Conservation (phyloP, 2,113 vertebrate species). For the Archocentrus centrarchus region DNA sequence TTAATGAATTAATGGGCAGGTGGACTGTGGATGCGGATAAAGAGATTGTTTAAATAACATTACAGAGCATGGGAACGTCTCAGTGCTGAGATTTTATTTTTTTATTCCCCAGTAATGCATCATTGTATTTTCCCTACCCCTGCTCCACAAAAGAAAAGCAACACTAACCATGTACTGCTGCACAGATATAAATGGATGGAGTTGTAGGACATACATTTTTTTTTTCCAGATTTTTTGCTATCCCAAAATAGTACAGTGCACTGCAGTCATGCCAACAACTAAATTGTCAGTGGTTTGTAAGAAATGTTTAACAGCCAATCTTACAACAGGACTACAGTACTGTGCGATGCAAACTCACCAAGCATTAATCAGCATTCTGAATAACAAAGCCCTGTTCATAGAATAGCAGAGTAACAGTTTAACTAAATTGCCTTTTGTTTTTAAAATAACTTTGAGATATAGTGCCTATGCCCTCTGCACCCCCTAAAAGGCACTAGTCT, state of each 20-base stretch:
- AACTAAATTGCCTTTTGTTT: background rate
- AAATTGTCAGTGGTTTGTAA: too few species aligned
- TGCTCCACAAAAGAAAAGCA: background rate
- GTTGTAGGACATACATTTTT: background rate
- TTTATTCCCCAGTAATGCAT: background rate
- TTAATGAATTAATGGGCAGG: conserved; percentile 55
- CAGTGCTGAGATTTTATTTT: background rate
- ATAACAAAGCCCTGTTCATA: background rate
- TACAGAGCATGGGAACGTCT: background rate
- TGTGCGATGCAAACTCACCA: too few species aligned
- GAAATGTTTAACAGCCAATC: too few species aligned
- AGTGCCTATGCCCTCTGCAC: background rate
- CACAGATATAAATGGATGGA: background rate
- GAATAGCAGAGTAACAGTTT: background rate
- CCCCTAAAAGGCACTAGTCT: conserved; percentile 17
- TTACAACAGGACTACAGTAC: too few species aligned
- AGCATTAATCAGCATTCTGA: background rate
- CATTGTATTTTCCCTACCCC: background rate
- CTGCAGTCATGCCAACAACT: too few species aligned
- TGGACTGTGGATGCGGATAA: conserved; percentile 18
- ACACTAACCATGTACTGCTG: background rate
- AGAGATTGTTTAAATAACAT: conserved; percentile 12
- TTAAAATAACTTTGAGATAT: background rate
- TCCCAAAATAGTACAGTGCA: too few species aligned
- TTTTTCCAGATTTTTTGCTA: too few species aligned